A percentile compares a stretch with the other conserved stretches of the same genome.
Conservation (phyloP, 2,797 vertebrate species). For the Schizothorax lantsangensis region DNA sequence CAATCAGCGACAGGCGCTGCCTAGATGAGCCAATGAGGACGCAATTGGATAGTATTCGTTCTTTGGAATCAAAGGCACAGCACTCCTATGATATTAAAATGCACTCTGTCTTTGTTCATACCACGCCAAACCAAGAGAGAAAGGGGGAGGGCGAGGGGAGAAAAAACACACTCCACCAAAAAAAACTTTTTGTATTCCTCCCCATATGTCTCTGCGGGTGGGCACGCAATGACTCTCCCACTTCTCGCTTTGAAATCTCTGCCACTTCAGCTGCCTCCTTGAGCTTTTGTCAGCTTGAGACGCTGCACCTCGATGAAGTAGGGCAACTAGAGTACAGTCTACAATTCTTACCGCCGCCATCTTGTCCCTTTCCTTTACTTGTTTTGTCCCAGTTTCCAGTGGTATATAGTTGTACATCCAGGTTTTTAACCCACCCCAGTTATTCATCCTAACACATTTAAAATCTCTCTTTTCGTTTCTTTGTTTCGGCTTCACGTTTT, state of each 20-base stretch:
- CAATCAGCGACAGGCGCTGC: constrained; percentile 49
- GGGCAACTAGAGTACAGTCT: constrained; percentile 33
- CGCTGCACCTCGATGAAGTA: constrained; percentile 35
- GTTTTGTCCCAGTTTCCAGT: constrained; percentile 39
- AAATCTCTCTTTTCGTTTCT: background rate
- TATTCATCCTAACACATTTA: background rate
- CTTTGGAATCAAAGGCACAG: constrained; percentile 59
- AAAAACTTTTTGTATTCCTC: constrained; percentile 51
- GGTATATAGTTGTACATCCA: constrained; percentile 8
- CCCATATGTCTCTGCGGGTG: constrained; percentile 49
- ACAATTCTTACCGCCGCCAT: constrained; percentile 32
- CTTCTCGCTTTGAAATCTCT: constrained; percentile 49
- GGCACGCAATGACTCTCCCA: constrained; percentile 46
- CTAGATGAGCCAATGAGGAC: constrained; percentile 55
- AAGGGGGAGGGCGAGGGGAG: constrained; percentile 12
- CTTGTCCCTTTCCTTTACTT: constrained; percentile 47
- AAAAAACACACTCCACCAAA: constrained; percentile 9
- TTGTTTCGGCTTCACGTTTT: constrained; percentile 13
- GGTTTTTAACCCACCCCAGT: constrained; percentile 9
- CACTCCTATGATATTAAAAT: constrained; percentile 62
- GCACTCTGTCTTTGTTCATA: constrained; percentile 51
- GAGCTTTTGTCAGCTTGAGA: constrained; percentile 38
- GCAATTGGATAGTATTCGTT: constrained; percentile 27
- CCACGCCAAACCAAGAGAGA: constrained; percentile 24
- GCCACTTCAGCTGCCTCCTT: constrained; percentile 39